phyloP scores from a whole-genome alignment of 2,797 vertebrate species.

The Rousettus madagascariensis region DNA sequence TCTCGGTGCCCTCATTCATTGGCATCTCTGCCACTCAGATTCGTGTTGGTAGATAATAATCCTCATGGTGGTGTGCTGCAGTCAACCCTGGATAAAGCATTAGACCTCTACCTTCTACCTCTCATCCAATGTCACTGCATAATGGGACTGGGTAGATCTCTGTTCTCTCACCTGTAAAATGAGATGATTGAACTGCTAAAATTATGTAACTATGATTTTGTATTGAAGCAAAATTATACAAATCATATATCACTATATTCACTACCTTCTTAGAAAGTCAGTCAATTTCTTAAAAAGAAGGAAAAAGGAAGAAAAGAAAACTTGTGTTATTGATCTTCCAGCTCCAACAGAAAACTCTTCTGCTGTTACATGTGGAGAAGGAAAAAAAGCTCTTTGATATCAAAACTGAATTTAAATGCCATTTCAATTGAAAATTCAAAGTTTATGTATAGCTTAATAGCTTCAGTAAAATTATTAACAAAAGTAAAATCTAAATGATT shows the following conservation, averaged over 20 bases:
- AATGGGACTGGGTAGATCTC: not conserved
- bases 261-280: not conserved
- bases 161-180: not conserved
- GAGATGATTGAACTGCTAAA: not conserved
- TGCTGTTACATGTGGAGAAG: not conserved
- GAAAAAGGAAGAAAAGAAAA: not conserved
- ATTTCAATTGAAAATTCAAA: not conserved
- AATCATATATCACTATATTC: not conserved
- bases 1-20: not conserved
- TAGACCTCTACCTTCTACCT: not conserved
- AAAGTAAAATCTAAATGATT: not conserved
- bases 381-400: not conserved
- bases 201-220: not conserved
- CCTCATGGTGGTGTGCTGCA: too few relatives aligned
- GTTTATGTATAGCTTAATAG: not conserved
- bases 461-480: too few relatives aligned
- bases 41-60: not conserved
- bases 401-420: not conserved
- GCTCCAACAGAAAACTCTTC: not conserved
- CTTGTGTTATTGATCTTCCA: not conserved
- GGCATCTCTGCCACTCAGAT: not conserved
- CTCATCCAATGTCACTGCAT: not conserved
- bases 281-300: not conserved
- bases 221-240: not conserved
- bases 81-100: fast-evolving